Evolutionary conservation across 2,888 invertebrate genomes (phyloP).

Genomic region (Drosophila kokeensis): DNA sequence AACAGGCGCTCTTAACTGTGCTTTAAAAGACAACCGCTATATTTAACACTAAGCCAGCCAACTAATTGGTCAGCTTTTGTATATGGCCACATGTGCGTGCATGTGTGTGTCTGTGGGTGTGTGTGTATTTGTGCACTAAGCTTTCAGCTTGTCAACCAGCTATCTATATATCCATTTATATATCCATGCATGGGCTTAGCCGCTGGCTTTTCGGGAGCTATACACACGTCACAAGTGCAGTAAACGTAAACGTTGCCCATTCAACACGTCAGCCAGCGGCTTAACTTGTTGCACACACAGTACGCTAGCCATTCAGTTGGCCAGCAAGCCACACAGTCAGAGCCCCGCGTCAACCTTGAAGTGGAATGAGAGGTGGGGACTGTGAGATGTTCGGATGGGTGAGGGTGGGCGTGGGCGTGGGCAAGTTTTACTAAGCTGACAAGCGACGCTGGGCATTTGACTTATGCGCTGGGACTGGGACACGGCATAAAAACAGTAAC

Average conservation of each 20-base stretch:
- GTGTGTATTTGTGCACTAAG: constrained; percentile 13
- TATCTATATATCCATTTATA: constrained; percentile 37
- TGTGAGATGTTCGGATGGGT: background rate
- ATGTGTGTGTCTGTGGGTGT: background rate
- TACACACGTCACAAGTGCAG: constrained; percentile 54
- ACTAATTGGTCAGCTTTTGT: constrained; percentile 54
- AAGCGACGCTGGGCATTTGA: constrained; percentile 34
- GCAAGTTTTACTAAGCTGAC: constrained; percentile 27
- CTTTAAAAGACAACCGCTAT: constrained; percentile 38
- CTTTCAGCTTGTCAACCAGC: constrained; percentile 28
- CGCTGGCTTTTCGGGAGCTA: constrained; percentile 35
- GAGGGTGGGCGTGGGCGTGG: background rate
- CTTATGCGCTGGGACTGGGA: constrained; percentile 20
- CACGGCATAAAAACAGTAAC: background rate
- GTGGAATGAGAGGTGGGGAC: background rate
- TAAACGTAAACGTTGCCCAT: constrained; percentile 59
- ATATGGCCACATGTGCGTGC: constrained; percentile 8
- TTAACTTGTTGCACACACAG: constrained; percentile 68
- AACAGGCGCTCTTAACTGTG: constrained; percentile 30
- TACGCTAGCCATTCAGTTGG: constrained; percentile 10
- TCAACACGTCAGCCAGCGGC: constrained; percentile 67
- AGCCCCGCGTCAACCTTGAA: constrained; percentile 7
- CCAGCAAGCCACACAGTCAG: constrained; percentile 2
- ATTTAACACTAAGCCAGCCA: constrained; percentile 40
- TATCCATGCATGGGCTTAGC: constrained; percentile 36